Percentiles rank a stretch among this genome's conserved stretches.
Evolutionary conservation across 2,797 vertebrate species (phyloP).

Genomic region (Poecilia gillii): DNA sequence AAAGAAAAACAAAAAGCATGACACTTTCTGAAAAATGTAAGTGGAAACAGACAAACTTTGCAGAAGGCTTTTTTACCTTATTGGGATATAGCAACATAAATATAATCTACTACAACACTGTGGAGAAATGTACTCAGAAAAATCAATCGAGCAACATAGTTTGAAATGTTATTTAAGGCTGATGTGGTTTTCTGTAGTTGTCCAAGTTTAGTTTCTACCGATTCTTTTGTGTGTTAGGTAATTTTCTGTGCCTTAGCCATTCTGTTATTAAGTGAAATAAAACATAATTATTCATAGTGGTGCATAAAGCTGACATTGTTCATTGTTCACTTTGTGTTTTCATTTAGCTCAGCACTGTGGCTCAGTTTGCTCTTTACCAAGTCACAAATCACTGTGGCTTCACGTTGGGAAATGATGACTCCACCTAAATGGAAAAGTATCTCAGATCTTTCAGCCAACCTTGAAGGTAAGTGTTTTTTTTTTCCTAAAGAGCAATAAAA

Average conservation of each 20-base stretch:
- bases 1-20: background rate
- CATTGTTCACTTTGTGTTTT: constrained; percentile 11
- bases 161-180: constrained; percentile 20
- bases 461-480: constrained; percentile 15
- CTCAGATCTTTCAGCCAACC: constrained; percentile 14
- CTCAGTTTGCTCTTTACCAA: constrained; percentile 18
- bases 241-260: background rate
- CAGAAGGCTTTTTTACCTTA: constrained; percentile 7
- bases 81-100: constrained; percentile 8
- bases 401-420: constrained; percentile 25
- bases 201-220: background rate
- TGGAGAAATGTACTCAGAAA: background rate
- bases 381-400: constrained; percentile 21
- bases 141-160: constrained; percentile 11
- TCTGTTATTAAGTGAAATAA: constrained; percentile 14
- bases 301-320: constrained; percentile 18
- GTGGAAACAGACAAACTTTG: constrained; percentile 18
- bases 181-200: background rate
- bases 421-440: constrained; percentile 12
- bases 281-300: constrained; percentile 18
- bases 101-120: constrained; percentile 8
- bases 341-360: constrained; percentile 19
- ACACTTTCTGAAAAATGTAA: constrained; percentile 41
- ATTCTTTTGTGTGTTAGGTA: background rate
- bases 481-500: constrained; percentile 50